Percentiles rank a stretch among this genome's conserved stretches.
Conservation (phyloP, 2,797 vertebrate genomes). For the Dermochelys coriacea region DNA sequence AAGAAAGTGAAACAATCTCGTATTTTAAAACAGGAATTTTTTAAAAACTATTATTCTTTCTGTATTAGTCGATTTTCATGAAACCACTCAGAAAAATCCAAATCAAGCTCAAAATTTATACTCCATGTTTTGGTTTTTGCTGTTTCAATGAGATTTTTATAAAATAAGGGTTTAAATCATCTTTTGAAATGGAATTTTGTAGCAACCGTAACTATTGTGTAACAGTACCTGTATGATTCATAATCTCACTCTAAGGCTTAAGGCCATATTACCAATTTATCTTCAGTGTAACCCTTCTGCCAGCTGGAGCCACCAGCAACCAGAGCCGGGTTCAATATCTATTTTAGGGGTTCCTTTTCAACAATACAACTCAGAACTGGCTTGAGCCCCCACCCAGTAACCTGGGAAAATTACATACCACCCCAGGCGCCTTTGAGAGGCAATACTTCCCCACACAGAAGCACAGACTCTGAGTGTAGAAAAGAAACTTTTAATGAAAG, state of each 20-base stretch:
- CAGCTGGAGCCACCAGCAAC: no score
- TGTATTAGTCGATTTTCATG: neutral
- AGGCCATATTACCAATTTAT: neutral
- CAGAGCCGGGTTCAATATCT: no score
- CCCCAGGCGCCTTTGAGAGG: no score
- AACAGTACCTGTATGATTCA: neutral
- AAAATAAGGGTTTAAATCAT: neutral
- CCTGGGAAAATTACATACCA: no score
- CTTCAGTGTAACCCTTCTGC: neutral
- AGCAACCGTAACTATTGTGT: neutral
- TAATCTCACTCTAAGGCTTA: neutral
- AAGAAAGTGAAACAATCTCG: neutral
- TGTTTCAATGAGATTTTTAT: neutral
- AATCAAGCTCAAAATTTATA: neutral
- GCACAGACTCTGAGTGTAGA: no score
- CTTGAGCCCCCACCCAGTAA: no score
- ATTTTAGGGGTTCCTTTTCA: no score
- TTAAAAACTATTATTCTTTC: neutral
- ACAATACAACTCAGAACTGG: no score
- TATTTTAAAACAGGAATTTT: neutral
- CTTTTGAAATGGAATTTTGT: neutral
- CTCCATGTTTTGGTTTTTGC: neutral
- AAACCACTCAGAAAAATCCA: neutral
- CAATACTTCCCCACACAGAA: no score
- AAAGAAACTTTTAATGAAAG: no score